Conservation (phyloP, 2,797 vertebrate species). For the Natrix natrix region DNA sequence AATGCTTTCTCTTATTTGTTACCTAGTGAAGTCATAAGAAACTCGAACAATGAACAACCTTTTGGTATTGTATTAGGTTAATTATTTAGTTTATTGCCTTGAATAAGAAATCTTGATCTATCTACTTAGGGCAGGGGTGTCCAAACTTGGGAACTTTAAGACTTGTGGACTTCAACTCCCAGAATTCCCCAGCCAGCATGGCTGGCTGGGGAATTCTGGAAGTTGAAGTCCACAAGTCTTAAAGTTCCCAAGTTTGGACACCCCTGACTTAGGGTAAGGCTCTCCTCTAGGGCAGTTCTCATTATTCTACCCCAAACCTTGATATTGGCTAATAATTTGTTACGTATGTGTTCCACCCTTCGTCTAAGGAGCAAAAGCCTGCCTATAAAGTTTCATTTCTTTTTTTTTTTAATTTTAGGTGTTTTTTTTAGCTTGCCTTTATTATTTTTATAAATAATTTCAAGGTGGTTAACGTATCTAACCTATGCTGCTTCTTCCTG, state of each 20-base stretch:
- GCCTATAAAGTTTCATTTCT: neutral
- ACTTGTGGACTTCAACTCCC: too few relatives aligned
- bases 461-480: neutral
- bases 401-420: neutral
- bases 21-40: neutral
- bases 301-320: neutral
- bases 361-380: neutral
- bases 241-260: too few relatives aligned
- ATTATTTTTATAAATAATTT: neutral
- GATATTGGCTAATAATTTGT: neutral
- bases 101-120: neutral
- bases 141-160: too few relatives aligned
- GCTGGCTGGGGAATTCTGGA: too few relatives aligned
- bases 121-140: neutral
- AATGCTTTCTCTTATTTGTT: neutral
- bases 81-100: neutral
- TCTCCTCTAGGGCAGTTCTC: neutral
- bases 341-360: neutral
- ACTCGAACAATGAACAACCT: neutral
- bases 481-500: neutral
- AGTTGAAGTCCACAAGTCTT: too few relatives aligned
- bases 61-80: neutral
- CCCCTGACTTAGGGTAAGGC: neutral
- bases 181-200: too few relatives aligned
- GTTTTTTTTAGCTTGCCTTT: neutral